Conservation (phyloP, 2,888 invertebrate species). For the Pollenia angustigena region DNA sequence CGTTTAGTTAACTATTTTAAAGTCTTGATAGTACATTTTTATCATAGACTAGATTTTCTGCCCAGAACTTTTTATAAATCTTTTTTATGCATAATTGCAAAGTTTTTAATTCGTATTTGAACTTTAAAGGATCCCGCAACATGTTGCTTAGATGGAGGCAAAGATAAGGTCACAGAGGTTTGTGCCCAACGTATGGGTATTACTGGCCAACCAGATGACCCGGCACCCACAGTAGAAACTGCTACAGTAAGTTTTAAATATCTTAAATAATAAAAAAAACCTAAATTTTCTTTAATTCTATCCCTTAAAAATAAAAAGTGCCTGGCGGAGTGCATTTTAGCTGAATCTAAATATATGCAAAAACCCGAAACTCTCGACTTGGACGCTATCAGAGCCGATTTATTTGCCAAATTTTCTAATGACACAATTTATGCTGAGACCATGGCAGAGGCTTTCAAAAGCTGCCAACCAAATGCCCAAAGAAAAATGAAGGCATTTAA, state of each 20-base stretch:
- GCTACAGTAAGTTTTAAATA: conserved; percentile 77
- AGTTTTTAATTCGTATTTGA: too few relatives aligned
- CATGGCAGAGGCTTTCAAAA: conserved; percentile 79
- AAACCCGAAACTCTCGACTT: conserved; percentile 77
- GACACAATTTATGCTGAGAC: conserved; percentile 79
- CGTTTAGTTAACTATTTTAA: too few relatives aligned
- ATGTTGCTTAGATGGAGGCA: conserved; percentile 82
- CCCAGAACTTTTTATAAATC: too few relatives aligned
- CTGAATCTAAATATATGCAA: conserved; percentile 78
- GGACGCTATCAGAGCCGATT: conserved; percentile 76
- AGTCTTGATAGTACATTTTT: too few relatives aligned
- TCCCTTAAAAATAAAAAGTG: conserved; percentile 76
- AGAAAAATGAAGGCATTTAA: conserved; percentile 77
- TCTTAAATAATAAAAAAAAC: not conserved
- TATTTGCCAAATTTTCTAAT: conserved; percentile 78
- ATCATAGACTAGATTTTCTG: too few relatives aligned
- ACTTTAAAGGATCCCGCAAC: conserved; percentile 79
- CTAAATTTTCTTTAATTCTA: not conserved
- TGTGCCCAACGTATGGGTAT: conserved; percentile 80
- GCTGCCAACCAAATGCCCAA: conserved; percentile 79
- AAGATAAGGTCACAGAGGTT: conserved; percentile 78
- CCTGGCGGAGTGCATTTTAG: conserved; percentile 82
- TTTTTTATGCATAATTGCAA: too few relatives aligned
- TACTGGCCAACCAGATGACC: conserved; percentile 72
- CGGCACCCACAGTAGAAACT: conserved; percentile 77